Base-by-base conservation (phyloP, 1,140 invertebrate species). In the Brachionus rubens region DNA sequence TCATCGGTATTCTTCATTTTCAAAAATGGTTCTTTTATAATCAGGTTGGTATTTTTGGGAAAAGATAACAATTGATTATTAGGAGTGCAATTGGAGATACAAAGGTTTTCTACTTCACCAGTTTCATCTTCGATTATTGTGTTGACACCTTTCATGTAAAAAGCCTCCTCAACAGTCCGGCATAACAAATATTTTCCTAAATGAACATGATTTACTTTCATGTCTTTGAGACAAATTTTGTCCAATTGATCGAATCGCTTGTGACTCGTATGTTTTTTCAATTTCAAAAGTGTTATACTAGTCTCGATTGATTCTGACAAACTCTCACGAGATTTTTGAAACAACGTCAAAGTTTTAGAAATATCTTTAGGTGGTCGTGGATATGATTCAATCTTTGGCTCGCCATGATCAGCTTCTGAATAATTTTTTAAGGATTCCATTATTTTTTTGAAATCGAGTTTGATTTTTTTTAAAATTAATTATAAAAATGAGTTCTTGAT, bases 1-100 rank as follows among this genome's bases (percentile, higher is more conserved):
- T 41, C 33, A 16, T 46, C 9, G 16, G 7, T 7, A 65, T 65
- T 40, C 41, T 12, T 41, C 12, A 41, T 21, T 41, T 41, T 24
- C 21, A 43, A 16, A 65, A 41, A 24, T n/a, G 59, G 59, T 43
- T 65, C 59, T 65, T 65, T 65, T n/a, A 65, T 43, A 24, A 65
- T 65, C n/a, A 46, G 14, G 14, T 7, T 16, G 3, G 4, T 46
- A 16, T 46, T 46, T 10, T 46, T 46, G 14, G 43, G 5, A 14
- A 46, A 46, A 7, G 3, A 7, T 36, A 9, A 36, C 3, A 36
- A 5, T 36, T 36, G 4, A 9, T 36, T 5, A 36, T 36, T 36
- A 5, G 33, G 33, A 36, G 3, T 36, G 33, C 9, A 36, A 36
- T 36, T 36, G 9, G 9, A 36, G 33, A 36, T 9, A 3, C 9